phyloP scores from a whole-genome alignment of 2,888 invertebrate species.

The Anoplius nigerrimus region DNA sequence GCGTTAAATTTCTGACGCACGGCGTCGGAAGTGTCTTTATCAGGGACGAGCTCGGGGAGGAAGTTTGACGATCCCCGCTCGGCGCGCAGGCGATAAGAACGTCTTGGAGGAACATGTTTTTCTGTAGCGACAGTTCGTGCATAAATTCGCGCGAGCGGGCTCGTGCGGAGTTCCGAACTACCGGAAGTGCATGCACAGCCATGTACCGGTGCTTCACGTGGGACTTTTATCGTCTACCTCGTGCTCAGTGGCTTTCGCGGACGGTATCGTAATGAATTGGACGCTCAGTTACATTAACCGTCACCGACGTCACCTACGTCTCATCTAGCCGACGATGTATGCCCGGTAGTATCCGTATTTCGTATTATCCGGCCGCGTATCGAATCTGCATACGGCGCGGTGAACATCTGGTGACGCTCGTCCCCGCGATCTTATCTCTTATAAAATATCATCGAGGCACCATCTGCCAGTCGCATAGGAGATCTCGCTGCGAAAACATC shows the following conservation, averaged over 20 bases:
- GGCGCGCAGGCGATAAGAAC: no score
- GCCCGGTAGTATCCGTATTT: constrained; percentile 22
- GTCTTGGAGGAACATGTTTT: no score
- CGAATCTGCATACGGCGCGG: constrained; percentile 29
- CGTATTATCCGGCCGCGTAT: constrained; percentile 31
- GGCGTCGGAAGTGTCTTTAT: neutral
- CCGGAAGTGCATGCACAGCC: no score
- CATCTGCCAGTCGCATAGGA: constrained; percentile 52
- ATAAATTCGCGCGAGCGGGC: no score
- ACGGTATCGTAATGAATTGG: no score
- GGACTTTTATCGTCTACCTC: no score
- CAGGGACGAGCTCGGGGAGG: neutral
- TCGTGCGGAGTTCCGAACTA: no score
- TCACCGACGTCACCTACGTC: neutral
- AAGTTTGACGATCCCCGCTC: no score
- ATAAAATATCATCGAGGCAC: constrained; percentile 51
- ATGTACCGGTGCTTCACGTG: no score
- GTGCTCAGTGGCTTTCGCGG: no score
- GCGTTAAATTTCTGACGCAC: constrained; percentile 13
- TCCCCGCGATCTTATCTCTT: constrained; percentile 42
- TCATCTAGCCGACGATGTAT: no score
- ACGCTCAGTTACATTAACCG: neutral
- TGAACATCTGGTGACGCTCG: constrained; percentile 40
- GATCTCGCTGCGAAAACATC: constrained; percentile 39
- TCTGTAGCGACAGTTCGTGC: no score